Evolutionary conservation across 2,113 vertebrate species (phyloP), one percentile per base, ranked within the genome.

Genomic region (Mesitornis unicolor): DNA sequence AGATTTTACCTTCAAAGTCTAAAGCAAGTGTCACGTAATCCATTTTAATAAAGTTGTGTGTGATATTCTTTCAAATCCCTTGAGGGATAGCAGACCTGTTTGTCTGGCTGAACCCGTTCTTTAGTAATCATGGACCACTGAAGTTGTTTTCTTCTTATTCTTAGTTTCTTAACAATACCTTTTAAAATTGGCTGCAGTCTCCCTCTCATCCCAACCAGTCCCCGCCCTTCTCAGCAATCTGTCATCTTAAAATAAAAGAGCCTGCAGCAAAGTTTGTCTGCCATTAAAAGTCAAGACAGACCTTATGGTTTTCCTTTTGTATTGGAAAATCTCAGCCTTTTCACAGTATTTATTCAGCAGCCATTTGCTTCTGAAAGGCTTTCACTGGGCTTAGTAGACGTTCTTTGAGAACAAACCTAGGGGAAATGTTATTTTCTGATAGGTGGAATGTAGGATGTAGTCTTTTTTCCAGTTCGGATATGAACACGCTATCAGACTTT

Each of bases 41-140:
- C 83, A 91, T 97, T 98, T 98, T 98, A 98, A 98, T 98, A 98
- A 98, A 98, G 97, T 97, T 98, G 97, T 97, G 97, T 98, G 97
- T 98, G 98, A 98, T 98, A 98, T 93, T 97, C 97, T 98, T 98
- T 98, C 98, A 98, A 96, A 96, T 97, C 96, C 98, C 98, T 97
- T 91, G 75, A 89, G 97, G 97, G 94, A 97, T 79, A 87, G 90
- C 90, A 94, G 96, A 98, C 98, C 97, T 87, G 98, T 97, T 98
- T 96, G 94, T 98, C 98, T 98, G 98, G 98, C 96, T 98, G 97
- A 98, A 98, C 98, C 94, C 84, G 98, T 98, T 98, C 98, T 98
- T 98, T 97, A 96, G 98, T 98, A 98, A 98, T 98, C 98, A 96
- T 94, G 97, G 98, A 97, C 97, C 98, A 98, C 93, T 97, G 95